phyloP scores from a whole-genome alignment of 1,140 invertebrate species.

The Drosophila aff. region DNA sequence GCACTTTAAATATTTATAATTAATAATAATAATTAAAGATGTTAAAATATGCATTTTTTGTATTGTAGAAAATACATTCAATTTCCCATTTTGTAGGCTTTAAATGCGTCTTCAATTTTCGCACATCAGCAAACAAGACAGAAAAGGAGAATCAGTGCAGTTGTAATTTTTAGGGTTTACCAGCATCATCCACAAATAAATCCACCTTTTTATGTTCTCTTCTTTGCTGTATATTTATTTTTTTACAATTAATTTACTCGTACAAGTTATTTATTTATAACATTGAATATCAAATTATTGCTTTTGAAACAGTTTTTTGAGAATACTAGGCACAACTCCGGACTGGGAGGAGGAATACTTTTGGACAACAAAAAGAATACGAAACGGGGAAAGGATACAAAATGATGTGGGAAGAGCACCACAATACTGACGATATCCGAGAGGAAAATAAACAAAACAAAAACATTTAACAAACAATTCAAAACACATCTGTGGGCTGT shows the following conservation, averaged over 20 bases:
- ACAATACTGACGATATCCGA: constrained; percentile 76
- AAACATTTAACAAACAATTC: constrained; percentile 67
- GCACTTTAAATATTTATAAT: neutral
- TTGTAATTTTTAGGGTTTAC: too few relatives aligned
- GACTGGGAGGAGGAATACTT: constrained; percentile 17
- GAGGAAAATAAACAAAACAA: constrained; percentile 48
- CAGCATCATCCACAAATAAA: neutral
- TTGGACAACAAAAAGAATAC: constrained; percentile 46
- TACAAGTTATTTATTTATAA: constrained; percentile 60
- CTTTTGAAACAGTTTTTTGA: constrained; percentile 64
- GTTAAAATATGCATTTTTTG: neutral
- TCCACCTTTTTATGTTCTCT: constrained; percentile 44
- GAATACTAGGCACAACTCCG: constrained; percentile 60
- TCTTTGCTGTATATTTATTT: constrained; percentile 70
- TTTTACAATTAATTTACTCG: constrained; percentile 43
- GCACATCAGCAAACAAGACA: too few relatives aligned
- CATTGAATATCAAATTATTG: constrained; percentile 81
- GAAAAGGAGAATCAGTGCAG: too few relatives aligned
- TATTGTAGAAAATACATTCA: neutral
- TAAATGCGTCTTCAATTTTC: too few relatives aligned
- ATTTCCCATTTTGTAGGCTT: too few relatives aligned
- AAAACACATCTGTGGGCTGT: constrained; percentile 23
- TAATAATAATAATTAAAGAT: too few relatives aligned
- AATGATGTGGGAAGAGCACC: constrained; percentile 76
- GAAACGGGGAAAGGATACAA: constrained; percentile 23